Conservation (phyloP, 2,113 vertebrate species). For the Pachypanchax playfairii region DNA sequence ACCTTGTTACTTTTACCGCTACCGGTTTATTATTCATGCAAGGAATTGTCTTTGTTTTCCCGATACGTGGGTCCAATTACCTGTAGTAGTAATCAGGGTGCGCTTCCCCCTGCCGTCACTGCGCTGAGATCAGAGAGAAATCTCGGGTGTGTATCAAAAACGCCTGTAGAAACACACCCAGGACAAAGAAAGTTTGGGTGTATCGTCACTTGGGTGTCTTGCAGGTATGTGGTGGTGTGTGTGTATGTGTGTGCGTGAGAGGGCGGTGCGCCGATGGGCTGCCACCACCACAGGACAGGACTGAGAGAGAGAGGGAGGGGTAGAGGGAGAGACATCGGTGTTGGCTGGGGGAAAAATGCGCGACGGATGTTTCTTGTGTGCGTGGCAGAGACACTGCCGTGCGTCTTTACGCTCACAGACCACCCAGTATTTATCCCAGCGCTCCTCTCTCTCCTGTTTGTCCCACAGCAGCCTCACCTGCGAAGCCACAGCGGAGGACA, state of each 20-base stretch:
- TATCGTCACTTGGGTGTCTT: constrained; percentile 24
- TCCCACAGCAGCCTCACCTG: constrained; percentile 59
- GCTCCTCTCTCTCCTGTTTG: constrained; percentile 3
- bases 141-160: too few species aligned
- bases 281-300: constrained; percentile 39
- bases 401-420: constrained; percentile 65
- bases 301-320: constrained; percentile 25
- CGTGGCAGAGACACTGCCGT: constrained; percentile 34
- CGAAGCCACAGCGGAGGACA: constrained; percentile 40
- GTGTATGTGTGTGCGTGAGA: constrained; percentile 8
- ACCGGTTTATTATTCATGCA: constrained; percentile 53
- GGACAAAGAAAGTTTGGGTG: constrained; percentile 44
- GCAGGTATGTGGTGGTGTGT: constrained; percentile 29
- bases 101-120: constrained; percentile 19
- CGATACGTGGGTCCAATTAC: constrained; percentile 22
- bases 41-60: constrained; percentile 13
- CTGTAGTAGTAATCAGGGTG: constrained; percentile 13
- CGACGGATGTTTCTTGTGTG: constrained; percentile 38
- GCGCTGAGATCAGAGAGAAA: constrained; percentile 5
- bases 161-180: background rate
- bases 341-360: constrained; percentile 8
- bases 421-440: constrained; percentile 5
- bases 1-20: constrained; percentile 77
- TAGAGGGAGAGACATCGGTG: constrained; percentile 17
- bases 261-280: constrained; percentile 75